Conservation (phyloP, 2,113 vertebrate species). For the Nematolebias whitei region DNA sequence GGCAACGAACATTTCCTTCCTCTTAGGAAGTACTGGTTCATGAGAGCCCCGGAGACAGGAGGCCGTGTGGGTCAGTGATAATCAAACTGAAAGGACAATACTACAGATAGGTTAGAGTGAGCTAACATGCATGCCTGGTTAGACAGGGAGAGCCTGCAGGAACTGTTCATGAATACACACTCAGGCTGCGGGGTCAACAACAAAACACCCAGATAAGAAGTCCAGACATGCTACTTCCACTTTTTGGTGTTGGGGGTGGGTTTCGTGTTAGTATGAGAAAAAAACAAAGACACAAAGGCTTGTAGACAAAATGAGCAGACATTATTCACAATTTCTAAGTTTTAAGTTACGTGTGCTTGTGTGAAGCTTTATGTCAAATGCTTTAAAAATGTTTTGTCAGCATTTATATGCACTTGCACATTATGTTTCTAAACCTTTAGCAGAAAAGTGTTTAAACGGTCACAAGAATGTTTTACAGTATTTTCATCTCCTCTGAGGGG, state of each 20-base stretch:
- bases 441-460: neutral
- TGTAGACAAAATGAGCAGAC: slow-evolving; percentile 18
- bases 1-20: slow-evolving; percentile 79
- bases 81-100: slow-evolving; percentile 79
- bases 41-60: slow-evolving; percentile 79
- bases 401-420: too few relatives aligned
- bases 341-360: neutral
- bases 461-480: neutral
- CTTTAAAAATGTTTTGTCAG: neutral
- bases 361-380: neutral
- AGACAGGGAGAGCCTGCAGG: slow-evolving; percentile 64
- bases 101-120: slow-evolving; percentile 71
- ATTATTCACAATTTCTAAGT: slow-evolving; percentile 20
- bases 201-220: slow-evolving; percentile 68
- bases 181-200: slow-evolving; percentile 67
- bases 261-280: slow-evolving; percentile 40
- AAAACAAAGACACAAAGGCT: slow-evolving; percentile 31
- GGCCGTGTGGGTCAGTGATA: slow-evolving; percentile 78
- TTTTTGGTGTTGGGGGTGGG: slow-evolving; percentile 16
- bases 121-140: slow-evolving; percentile 60
- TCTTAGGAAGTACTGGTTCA: slow-evolving; percentile 76
- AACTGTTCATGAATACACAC: slow-evolving; percentile 65
- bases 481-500: neutral
- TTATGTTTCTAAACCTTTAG: neutral
- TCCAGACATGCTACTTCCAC: slow-evolving; percentile 55